Evolutionary conservation across 2,113 vertebrate genomes (phyloP).

Genomic region (Cololabis saira): DNA sequence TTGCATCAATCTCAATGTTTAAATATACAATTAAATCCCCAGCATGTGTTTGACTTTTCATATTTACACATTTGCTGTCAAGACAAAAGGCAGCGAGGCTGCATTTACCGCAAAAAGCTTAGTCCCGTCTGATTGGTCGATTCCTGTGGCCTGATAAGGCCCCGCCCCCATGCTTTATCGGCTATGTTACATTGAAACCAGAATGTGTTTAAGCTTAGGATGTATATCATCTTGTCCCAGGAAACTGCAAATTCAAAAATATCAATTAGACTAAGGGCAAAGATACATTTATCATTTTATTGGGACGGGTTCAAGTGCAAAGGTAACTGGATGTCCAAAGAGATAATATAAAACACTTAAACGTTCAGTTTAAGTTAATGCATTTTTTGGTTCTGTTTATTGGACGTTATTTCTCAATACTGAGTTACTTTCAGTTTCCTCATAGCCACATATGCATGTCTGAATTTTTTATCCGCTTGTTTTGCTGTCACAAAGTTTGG

Average conservation of each 20-base stretch:
- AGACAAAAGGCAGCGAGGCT: background rate
- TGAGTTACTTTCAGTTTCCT: slow-evolving; percentile 27
- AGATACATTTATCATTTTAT: background rate
- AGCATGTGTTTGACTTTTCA: background rate
- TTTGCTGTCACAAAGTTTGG: slow-evolving; percentile 25
- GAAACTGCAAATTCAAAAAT: background rate
- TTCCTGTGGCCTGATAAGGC: background rate
- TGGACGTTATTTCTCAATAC: slow-evolving; percentile 27
- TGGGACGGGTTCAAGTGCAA: background rate
- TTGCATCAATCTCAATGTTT: background rate
- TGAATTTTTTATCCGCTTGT: slow-evolving; percentile 12
- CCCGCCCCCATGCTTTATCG: background rate
- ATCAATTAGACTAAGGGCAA: background rate
- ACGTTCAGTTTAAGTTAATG: background rate
- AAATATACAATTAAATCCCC: background rate
- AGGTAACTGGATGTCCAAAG: background rate
- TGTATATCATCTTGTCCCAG: background rate
- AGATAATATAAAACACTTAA: background rate
- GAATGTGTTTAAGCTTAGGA: background rate
- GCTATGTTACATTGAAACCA: background rate
- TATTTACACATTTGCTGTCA: background rate
- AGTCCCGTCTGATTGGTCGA: background rate
- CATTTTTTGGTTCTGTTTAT: slow-evolving; percentile 26
- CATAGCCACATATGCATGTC: background rate
- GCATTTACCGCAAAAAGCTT: background rate